Evolutionary conservation across 2,113 vertebrate genomes (phyloP).

Genomic region (Calonectris borealis): DNA sequence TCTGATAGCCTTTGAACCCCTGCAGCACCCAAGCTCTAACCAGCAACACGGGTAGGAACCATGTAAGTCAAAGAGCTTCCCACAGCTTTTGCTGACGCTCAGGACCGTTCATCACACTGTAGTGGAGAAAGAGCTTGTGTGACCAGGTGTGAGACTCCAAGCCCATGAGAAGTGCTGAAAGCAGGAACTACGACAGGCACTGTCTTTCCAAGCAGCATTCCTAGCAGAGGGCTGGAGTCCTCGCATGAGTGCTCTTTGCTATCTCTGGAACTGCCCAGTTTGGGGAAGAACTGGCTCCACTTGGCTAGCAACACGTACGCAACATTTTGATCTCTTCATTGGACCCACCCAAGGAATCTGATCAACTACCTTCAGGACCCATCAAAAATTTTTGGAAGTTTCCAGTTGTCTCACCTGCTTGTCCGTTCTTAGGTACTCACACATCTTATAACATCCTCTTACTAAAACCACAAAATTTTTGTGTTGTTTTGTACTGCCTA

Average conservation of each 20-base stretch:
- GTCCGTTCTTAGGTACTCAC: background rate
- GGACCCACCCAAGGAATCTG: background rate
- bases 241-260: background rate
- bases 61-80: background rate
- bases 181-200: background rate
- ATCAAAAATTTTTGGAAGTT: background rate
- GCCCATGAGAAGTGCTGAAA: background rate
- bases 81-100: background rate
- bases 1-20: background rate
- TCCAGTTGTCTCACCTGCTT: background rate
- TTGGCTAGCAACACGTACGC: background rate
- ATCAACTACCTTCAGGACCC: background rate
- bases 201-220: background rate
- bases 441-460: background rate
- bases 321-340: background rate
- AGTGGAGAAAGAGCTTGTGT: background rate
- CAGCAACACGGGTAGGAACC: background rate
- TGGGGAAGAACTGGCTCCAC: background rate
- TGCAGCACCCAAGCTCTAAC: background rate
- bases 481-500: background rate
- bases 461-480: background rate
- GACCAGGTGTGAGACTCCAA: background rate
- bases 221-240: background rate
- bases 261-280: background rate
- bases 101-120: background rate